Base-by-base conservation (phyloP, 92 coral and sea anemone species). In the Palythoa grandis region DNA sequence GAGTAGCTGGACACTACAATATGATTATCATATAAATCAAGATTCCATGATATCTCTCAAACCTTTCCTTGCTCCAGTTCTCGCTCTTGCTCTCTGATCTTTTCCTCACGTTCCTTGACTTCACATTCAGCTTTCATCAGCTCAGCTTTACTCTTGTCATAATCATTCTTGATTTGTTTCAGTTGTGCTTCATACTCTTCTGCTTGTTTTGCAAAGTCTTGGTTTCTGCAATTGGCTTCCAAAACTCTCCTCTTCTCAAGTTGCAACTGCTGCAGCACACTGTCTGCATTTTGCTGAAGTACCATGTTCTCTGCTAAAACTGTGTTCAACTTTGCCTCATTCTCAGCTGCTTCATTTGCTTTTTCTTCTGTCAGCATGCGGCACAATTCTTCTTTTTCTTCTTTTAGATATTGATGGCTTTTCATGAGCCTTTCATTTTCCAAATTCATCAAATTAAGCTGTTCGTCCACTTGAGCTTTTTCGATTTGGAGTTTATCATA, bases 1-100 rank as follows among this genome's bases (percentile, higher is more conserved):
- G 35, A 29, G 35, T 29, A 29, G 1, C 35, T 29, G 35, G 35
- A 29, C 1, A 29, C 35, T 29, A 29, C 35, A 29, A 29, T 29
- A 29, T 1, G 1, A 29, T 29, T 29, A 29, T 29, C 35, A 29
- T 29, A 29, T 29, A 58, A 19, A 58, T 14, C 65, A 13, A 14
- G 17, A 58, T 19, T 58, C 65, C 17, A 58, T 15, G 65, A 14
- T 11, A 15, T 11, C 65, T 14, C 15, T 7, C 74, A 80, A 40
- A 80, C 85, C 85, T 80, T 80, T 66, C 85, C 85, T 48, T 80
- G 85, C 40, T 80, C 85, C 25, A 80, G 43, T 8, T 80, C 85
- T 22, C 60, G 66, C 60, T 80, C 85, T 56, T 19, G 72, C 47
- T 65, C 85, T 66, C 48, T 66, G 60, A 80, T 80, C 60, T 22